A percentile compares a stretch with the other conserved stretches of the same genome.
Conservation (phyloP, 1,140 invertebrate genomes). For the Drosophila orena region DNA sequence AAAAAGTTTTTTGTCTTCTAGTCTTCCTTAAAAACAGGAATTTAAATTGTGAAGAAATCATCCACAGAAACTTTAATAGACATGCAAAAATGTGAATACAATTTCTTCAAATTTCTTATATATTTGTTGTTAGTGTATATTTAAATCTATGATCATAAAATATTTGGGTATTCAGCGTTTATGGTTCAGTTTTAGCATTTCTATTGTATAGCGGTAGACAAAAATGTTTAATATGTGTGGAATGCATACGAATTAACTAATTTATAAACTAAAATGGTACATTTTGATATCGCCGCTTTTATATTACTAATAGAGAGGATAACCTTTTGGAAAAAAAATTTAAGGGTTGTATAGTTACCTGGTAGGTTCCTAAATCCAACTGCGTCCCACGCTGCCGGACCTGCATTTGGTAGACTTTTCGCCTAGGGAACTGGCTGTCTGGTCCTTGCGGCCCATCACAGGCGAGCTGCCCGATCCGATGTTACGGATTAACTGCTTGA, state of each 20-base stretch:
- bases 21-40: too few relatives aligned
- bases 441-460: constrained; percentile 89
- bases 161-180: constrained; percentile 1
- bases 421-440: constrained; percentile 22
- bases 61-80: too few relatives aligned
- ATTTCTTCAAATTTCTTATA: too few relatives aligned
- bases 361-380: constrained; percentile 65
- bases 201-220: too few relatives aligned
- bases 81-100: too few relatives aligned
- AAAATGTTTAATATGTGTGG: too few relatives aligned
- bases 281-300: background rate
- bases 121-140: too few relatives aligned
- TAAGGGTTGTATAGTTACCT: background rate
- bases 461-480: constrained; percentile 92
- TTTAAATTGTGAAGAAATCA: too few relatives aligned
- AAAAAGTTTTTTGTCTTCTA: too few relatives aligned
- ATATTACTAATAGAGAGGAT: background rate
- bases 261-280: background rate
- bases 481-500: constrained; percentile 91
- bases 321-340: background rate
- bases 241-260: background rate
- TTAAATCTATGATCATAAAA: background rate
- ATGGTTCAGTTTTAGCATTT: background rate
- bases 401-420: constrained; percentile 67
- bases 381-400: constrained; percentile 81